Percentiles rank a stretch among this genome's conserved stretches.
Conservation (phyloP, 2,797 vertebrate genomes). For the Paedocypris micromegethes region DNA sequence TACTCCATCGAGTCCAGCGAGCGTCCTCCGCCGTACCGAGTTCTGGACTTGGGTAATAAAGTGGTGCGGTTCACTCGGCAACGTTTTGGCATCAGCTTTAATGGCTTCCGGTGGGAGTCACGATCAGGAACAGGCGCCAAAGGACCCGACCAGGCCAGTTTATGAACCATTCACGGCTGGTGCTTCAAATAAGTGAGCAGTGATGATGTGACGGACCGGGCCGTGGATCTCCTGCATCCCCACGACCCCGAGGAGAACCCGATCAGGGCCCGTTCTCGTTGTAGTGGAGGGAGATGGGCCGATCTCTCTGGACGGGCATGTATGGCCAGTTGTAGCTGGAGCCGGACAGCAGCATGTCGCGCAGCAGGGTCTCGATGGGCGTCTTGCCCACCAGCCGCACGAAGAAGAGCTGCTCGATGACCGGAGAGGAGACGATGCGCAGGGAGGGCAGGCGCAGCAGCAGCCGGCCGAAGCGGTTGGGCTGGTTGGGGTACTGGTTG, state of each 20-base stretch:
- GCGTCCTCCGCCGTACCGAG: neutral
- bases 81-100: slow-evolving; percentile 69
- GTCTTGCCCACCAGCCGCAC: slow-evolving; percentile 84
- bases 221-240: slow-evolving; percentile 29
- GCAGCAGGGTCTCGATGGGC: slow-evolving; percentile 82
- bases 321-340: slow-evolving; percentile 84
- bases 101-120: slow-evolving; percentile 68
- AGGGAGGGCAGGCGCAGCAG: slow-evolving; percentile 81
- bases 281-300: slow-evolving; percentile 73
- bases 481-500: slow-evolving; percentile 82
- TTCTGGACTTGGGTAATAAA: slow-evolving; percentile 16
- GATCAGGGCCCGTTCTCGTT: slow-evolving; percentile 74
- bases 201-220: slow-evolving; percentile 36
- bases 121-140: slow-evolving; percentile 50
- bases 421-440: slow-evolving; percentile 79
- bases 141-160: slow-evolving; percentile 3
- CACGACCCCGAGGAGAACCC: slow-evolving; percentile 34
- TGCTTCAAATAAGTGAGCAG: slow-evolving; percentile 41
- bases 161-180: slow-evolving; percentile 29
- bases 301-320: slow-evolving; percentile 70
- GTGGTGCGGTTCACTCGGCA: slow-evolving; percentile 57
- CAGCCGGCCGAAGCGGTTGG: slow-evolving; percentile 79
- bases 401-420: slow-evolving; percentile 87
- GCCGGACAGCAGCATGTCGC: slow-evolving; percentile 84
- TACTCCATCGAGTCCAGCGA: slow-evolving; percentile 48